Evolutionary conservation across 2,113 vertebrate genomes (phyloP).

Genomic region (Cryptotis parvus): DNA sequence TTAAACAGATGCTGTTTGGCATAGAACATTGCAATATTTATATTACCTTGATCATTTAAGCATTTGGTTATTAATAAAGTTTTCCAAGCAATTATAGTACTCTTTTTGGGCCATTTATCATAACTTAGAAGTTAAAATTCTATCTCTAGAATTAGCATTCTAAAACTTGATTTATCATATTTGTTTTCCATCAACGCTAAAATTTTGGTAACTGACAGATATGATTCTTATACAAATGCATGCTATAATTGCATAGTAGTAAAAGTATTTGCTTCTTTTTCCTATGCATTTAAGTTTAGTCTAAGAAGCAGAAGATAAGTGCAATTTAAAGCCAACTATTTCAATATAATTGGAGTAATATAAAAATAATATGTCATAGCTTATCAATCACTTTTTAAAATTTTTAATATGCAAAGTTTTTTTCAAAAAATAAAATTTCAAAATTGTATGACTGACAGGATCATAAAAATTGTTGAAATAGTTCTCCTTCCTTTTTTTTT

Average conservation of each 20-base stretch:
- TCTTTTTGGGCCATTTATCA: background rate
- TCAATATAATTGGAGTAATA: background rate
- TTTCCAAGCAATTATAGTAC: background rate
- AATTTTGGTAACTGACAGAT: conserved; percentile 34
- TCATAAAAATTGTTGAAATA: background rate
- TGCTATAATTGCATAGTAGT: conserved; percentile 15
- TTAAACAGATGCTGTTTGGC: background rate
- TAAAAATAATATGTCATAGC: background rate
- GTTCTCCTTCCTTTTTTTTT: conserved; percentile 39
- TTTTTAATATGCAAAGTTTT: conserved; percentile 21
- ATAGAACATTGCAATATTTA: conserved; percentile 11
- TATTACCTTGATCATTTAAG: conserved; percentile 1
- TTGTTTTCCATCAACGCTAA: conserved; percentile 11
- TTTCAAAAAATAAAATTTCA: background rate
- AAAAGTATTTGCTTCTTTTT: conserved; percentile 23
- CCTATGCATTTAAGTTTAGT: conserved; percentile 26
- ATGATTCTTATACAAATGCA: background rate
- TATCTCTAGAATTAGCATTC: conserved; percentile 11
- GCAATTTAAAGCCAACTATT: conserved; percentile 1
- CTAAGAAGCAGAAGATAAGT: background rate
- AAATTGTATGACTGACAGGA: background rate
- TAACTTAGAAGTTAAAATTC: conserved; percentile 29
- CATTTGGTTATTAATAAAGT: conserved; percentile 48
- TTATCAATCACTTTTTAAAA: background rate
- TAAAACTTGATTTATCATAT: conserved; percentile 21